Conservation (phyloP, 2,113 vertebrate genomes). For the Pelodiscus sinensis region DNA sequence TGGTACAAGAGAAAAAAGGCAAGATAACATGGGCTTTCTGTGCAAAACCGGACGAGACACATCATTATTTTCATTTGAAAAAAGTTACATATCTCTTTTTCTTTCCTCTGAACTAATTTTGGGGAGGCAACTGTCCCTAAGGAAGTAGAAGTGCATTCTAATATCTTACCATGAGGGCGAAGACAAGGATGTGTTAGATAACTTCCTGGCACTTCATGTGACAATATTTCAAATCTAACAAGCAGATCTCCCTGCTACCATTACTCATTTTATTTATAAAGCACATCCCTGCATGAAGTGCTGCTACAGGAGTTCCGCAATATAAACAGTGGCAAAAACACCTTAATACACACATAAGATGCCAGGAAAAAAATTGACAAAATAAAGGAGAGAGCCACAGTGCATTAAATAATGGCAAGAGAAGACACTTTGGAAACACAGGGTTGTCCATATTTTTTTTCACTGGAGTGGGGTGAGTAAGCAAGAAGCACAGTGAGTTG, state of each 20-base stretch:
- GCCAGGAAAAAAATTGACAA: neutral
- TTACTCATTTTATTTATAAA: conserved; percentile 43
- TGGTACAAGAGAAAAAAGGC: neutral
- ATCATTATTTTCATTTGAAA: neutral
- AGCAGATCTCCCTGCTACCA: conserved; percentile 35
- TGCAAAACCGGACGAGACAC: neutral
- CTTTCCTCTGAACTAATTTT: neutral
- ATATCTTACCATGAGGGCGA: neutral
- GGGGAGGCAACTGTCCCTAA: neutral
- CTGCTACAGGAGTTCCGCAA: conserved; percentile 36
- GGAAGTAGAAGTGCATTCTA: neutral
- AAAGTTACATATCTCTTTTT: neutral
- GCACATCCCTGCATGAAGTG: neutral
- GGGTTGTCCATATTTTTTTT: neutral
- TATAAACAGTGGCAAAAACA: neutral
- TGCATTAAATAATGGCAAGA: neutral
- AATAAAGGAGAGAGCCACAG: conserved; percentile 16
- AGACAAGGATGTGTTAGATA: neutral
- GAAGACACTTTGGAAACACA: conserved; percentile 9
- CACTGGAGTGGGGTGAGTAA: neutral
- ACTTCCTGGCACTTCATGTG: conserved; percentile 28
- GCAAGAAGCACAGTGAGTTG: conserved; percentile 3
- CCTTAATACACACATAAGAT: neutral
- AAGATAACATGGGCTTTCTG: conserved; percentile 5
- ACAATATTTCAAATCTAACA: conserved; percentile 33